Evolutionary conservation across 2,797 vertebrate species (phyloP).

Genomic region (Oophaga sylvatica): DNA sequence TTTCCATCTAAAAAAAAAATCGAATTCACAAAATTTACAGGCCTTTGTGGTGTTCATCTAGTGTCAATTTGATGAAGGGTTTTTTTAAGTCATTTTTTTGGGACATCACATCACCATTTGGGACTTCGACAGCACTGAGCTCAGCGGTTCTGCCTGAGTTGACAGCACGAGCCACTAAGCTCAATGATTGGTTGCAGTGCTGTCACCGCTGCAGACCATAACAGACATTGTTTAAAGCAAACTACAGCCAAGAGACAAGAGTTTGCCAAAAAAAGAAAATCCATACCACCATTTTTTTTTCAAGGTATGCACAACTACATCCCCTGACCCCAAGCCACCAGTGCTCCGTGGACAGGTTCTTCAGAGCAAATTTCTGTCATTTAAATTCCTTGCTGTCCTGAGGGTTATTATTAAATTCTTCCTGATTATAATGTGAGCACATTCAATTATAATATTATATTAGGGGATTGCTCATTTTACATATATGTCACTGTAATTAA

Average conservation of each 20-base stretch:
- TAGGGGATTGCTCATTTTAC: not conserved
- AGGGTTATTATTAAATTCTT: not conserved
- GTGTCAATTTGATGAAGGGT: not conserved
- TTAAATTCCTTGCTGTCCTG: no score
- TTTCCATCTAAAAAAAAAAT: not conserved
- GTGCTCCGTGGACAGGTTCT: not conserved
- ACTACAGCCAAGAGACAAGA: no score
- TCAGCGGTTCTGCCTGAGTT: no score
- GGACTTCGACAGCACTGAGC: not conserved
- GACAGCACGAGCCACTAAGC: no score
- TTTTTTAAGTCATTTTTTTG: not conserved
- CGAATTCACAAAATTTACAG: not conserved
- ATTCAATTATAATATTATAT: not conserved
- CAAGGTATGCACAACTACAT: not conserved
- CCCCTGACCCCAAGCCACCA: not conserved
- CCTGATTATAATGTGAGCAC: not conserved
- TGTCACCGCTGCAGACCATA: no score
- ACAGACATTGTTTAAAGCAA: no score
- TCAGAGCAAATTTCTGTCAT: not conserved
- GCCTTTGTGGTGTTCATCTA: not conserved
- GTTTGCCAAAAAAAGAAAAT: no score
- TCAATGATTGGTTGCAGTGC: no score
- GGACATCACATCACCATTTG: no score
- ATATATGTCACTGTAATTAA: not conserved
- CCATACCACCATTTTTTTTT: no score